Evolutionary conservation across 2,888 invertebrate species (phyloP), one percentile per base, ranked within the genome.

Genomic region (Drosophila gaucha): DNA sequence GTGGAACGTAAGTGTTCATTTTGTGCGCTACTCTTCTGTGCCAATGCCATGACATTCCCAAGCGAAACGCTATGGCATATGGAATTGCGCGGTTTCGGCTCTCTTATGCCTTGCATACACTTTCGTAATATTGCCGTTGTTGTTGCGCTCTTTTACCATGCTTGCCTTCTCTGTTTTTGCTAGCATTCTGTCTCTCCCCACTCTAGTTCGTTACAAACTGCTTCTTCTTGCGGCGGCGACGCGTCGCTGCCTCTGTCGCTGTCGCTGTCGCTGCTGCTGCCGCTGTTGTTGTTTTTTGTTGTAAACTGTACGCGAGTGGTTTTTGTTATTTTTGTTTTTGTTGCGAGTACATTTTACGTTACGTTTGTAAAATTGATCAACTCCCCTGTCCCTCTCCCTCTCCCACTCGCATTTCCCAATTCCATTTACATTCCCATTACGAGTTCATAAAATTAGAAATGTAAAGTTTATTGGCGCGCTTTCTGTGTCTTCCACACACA

Each of bases 181-280:
- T 85, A 64, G 73, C 60, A 69, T 67, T 88, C 65, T 77, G 72
- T 55, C 80, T 70, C 83, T 86, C 86, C 80, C 84, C 80, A 88
- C 86, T 74, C 86, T 84, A 65, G 82, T 86, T 88, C 86, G 85
- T 86, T 86, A 80, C 76, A 83, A 75, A 72, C 83, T 76, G 83
- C 74, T 87, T 57, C 60, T 62, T 69, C 74, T 76, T 72, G 55
- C 51, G 28, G 24, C 26, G 22, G 49, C 9, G 51, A 12, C 38
- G 30, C 18, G 36, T 22, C 28, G 51, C 41, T 39, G 49, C n/a
- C n/a, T 20, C 26, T 6, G 38, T 2, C 3, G 16, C 18, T n/a
- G 51, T 26, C 6, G 6, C 33, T 14, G 33, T 2, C 6, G 6
- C 38, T 39, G 20, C 6, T 10, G 69, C 22, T 18, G 44, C 56